A percentile compares a stretch with the other conserved stretches of the same genome.
These are phyloP conservation scores for Athetis lepigone DNA, from an alignment of 2,888 invertebrate genomes.

Conservation along the genomic window DNA sequence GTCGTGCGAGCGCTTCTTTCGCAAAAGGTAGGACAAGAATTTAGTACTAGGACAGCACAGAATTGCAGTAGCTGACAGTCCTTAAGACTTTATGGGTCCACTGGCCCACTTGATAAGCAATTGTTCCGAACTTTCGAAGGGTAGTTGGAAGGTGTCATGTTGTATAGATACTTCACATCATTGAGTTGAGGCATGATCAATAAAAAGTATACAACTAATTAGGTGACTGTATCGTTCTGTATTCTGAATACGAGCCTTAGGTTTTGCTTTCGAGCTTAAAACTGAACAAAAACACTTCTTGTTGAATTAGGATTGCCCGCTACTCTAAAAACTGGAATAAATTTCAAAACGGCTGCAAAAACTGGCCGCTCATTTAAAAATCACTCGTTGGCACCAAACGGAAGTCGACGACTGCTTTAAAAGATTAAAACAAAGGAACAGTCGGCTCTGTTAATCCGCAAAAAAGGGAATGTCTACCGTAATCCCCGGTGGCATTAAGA, in stretches of 20 bases:
- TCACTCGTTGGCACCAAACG: slow-evolving; percentile 23
- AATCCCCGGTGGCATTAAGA: slow-evolving; percentile 86
- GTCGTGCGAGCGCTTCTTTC: slow-evolving; percentile 95
- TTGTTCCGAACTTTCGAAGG: no score
- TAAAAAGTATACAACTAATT: no score
- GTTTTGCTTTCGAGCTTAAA: background rate
- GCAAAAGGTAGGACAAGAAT: slow-evolving; percentile 92
- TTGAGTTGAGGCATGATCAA: background rate
- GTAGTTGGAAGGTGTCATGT: no score
- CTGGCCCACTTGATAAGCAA: no score
- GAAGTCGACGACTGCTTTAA: slow-evolving; percentile 40
- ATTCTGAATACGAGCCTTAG: no score
- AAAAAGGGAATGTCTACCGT: slow-evolving; percentile 74
- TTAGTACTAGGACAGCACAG: no score
- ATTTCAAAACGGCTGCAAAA: background rate
- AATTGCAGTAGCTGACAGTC: no score
- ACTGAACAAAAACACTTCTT: background rate
- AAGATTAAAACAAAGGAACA: slow-evolving; percentile 63
- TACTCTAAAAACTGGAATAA: no score
- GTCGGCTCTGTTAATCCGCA: slow-evolving; percentile 63
- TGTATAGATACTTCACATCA: no score
- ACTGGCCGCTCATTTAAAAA: slow-evolving; percentile 15
- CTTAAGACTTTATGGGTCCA: no score
- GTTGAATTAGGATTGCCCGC: background rate
- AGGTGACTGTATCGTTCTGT: no score